Percentiles rank a stretch among this genome's conserved stretches.
Conservation (phyloP, 2,888 invertebrate genomes). For the Cremastinae sp. region DNA sequence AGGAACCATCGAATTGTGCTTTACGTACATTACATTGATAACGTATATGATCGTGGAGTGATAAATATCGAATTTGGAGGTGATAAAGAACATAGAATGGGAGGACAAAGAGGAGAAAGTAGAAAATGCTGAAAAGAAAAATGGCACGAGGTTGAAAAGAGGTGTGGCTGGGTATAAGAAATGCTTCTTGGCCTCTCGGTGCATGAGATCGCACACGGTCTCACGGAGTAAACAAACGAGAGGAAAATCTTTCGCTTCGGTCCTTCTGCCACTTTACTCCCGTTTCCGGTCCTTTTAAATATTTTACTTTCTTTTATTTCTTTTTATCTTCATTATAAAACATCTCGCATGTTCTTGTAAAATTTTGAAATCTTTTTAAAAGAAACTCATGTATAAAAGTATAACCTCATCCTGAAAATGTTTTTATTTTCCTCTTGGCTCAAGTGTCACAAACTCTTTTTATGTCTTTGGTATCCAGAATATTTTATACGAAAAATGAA, state of each 20-base stretch:
- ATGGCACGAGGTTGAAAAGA: slow-evolving; percentile 11
- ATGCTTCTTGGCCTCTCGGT: slow-evolving; percentile 47
- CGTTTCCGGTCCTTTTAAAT: slow-evolving; percentile 7
- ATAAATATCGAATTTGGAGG: slow-evolving; percentile 30
- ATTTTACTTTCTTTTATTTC: background rate
- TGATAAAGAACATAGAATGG: slow-evolving; percentile 20
- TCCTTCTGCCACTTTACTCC: slow-evolving; percentile 12
- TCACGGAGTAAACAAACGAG: slow-evolving; percentile 33
- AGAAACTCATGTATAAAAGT: no score
- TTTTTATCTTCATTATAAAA: background rate
- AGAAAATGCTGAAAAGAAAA: slow-evolving; percentile 19
- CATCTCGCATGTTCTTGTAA: background rate
- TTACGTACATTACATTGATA: slow-evolving; percentile 25
- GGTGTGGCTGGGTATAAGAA: slow-evolving; percentile 44
- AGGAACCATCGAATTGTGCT: slow-evolving; percentile 1
- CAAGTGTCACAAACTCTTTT: no score
- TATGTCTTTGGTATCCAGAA: no score
- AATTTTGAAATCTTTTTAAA: background rate
- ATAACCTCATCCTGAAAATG: no score
- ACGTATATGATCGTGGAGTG: slow-evolving; percentile 20
- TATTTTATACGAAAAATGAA: no score
- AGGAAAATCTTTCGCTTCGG: slow-evolving; percentile 20
- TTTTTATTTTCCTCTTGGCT: no score
- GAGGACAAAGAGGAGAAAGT: slow-evolving; percentile 1
- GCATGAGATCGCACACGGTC: slow-evolving; percentile 25